These are phyloP conservation scores for Perca schrenkii DNA, from an alignment of 2,113 vertebrate species.

Conservation along the genomic window DNA sequence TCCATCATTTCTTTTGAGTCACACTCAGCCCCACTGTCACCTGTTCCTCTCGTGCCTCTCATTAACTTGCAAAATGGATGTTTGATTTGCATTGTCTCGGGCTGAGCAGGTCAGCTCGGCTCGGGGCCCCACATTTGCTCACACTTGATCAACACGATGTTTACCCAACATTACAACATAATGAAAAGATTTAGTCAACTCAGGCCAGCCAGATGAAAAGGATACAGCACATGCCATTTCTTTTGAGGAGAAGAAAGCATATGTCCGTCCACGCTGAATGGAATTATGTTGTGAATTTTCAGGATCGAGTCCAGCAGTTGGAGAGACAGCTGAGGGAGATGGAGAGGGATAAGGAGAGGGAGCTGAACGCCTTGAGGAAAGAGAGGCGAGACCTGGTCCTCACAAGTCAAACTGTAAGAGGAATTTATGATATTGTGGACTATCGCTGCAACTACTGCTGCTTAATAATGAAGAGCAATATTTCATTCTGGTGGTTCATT, in stretches of 20 bases:
- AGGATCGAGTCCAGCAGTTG: constrained; percentile 79
- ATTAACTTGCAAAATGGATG: constrained; percentile 63
- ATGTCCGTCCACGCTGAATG: constrained; percentile 7
- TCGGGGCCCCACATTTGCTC: neutral
- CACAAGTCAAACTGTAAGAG: constrained; percentile 67
- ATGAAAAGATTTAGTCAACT: constrained; percentile 36
- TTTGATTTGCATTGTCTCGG: constrained; percentile 55
- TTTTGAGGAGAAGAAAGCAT: constrained; percentile 11
- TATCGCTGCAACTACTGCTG: neutral
- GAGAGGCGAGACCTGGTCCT: constrained; percentile 80
- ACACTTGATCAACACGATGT: neutral
- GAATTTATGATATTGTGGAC: neutral
- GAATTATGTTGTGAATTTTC: constrained; percentile 36
- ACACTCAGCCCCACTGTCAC: constrained; percentile 1
- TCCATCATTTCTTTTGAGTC: neutral
- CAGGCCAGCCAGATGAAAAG: constrained; percentile 10
- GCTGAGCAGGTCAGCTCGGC: neutral
- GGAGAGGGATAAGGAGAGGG: constrained; percentile 80
- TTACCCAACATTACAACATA: constrained; percentile 15
- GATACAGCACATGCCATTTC: neutral
- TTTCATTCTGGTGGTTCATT: neutral
- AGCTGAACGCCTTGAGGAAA: constrained; percentile 76
- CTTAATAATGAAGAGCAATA: neutral
- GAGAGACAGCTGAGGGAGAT: constrained; percentile 81
- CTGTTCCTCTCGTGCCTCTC: constrained; percentile 9